Evolutionary conservation across 1,140 invertebrate genomes (phyloP).

Genomic region (Ruditapes philippinarum): DNA sequence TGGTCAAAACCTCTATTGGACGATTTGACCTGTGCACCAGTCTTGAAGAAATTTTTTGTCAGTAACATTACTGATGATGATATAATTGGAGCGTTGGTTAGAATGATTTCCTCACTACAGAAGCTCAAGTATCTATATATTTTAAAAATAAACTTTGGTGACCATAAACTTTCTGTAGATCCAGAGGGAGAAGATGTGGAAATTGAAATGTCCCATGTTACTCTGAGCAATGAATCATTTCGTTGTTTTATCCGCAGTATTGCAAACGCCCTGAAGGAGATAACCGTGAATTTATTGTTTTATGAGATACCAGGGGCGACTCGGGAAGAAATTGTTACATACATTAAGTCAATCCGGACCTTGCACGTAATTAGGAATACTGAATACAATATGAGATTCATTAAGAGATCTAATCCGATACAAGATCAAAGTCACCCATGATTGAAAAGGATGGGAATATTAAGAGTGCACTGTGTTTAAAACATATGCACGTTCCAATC

Average conservation of each 20-base stretch:
- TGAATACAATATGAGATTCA: too few species aligned
- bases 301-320: too few species aligned
- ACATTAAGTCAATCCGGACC: too few species aligned
- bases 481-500: too few species aligned
- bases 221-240: neutral
- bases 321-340: too few species aligned
- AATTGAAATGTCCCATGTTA: slow-evolving; percentile 20
- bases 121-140: neutral
- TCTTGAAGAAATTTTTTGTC: neutral
- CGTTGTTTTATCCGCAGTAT: neutral
- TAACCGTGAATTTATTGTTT: neutral
- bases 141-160: neutral
- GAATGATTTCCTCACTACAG: neutral
- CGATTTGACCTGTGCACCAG: neutral
- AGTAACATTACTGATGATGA: too few species aligned
- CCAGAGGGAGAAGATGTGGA: neutral
- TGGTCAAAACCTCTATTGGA: neutral
- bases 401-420: too few species aligned
- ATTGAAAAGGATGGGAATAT: too few species aligned
- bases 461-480: too few species aligned
- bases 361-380: too few species aligned
- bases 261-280: neutral
- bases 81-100: neutral
- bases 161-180: neutral
- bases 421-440: too few species aligned